Percentiles rank a stretch among this genome's conserved stretches.
Conservation (phyloP, 2,888 invertebrate genomes). For the Patella depressa region DNA sequence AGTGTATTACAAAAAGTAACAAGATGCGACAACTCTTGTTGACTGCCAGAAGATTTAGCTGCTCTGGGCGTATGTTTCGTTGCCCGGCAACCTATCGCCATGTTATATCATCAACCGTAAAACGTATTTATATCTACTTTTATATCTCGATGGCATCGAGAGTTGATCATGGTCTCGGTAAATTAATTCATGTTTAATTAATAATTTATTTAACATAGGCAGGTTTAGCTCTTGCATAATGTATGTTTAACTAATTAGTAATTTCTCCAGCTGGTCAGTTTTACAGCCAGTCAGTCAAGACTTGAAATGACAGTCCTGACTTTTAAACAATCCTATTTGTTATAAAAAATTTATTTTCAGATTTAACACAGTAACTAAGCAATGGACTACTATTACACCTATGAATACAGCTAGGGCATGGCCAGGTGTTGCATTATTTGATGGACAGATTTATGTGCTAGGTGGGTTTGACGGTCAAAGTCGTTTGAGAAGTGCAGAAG, state of each 20-base stretch:
- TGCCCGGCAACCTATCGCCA: too few relatives aligned
- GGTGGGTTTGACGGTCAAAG: slow-evolving; percentile 97
- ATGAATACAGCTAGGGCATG: slow-evolving; percentile 69
- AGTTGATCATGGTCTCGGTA: too few relatives aligned
- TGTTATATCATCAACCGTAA: background rate
- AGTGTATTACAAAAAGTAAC: too few relatives aligned
- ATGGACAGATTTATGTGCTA: slow-evolving; percentile 72
- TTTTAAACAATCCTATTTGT: background rate
- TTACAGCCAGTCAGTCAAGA: too few relatives aligned
- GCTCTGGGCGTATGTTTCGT: too few relatives aligned
- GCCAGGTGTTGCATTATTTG: slow-evolving; percentile 65
- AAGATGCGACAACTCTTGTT: too few relatives aligned
- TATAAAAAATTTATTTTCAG: slow-evolving; percentile 39
- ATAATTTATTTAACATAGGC: too few relatives aligned
- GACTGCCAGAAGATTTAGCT: too few relatives aligned
- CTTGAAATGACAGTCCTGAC: background rate
- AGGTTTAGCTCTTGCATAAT: too few relatives aligned
- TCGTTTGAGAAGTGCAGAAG: slow-evolving; percentile 92
- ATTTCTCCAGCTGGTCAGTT: background rate
- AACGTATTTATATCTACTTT: too few relatives aligned
- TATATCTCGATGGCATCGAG: too few relatives aligned
- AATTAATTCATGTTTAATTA: too few relatives aligned
- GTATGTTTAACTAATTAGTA: background rate
- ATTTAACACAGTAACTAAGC: slow-evolving; percentile 64
- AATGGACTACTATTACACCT: slow-evolving; percentile 64